These are phyloP conservation scores for Crotalus viridis DNA, from an alignment of 2,113 vertebrate species.

Conservation along the genomic window DNA sequence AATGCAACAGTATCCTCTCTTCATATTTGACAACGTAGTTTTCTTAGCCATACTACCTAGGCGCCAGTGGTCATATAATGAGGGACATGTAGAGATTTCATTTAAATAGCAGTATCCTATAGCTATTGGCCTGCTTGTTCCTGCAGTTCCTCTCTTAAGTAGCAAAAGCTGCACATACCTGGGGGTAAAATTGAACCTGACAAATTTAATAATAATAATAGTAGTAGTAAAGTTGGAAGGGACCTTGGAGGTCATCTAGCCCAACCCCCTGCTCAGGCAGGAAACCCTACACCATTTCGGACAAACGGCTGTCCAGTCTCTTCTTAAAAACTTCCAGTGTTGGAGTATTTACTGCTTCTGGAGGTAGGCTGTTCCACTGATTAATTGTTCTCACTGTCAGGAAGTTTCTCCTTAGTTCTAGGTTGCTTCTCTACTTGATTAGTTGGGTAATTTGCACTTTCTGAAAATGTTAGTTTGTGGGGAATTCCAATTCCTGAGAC, in stretches of 20 bases:
- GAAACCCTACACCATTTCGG: too few relatives aligned
- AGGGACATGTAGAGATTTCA: too few relatives aligned
- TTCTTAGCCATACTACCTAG: not conserved
- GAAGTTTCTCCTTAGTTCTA: too few relatives aligned
- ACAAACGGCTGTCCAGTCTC: too few relatives aligned
- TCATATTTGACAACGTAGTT: not conserved
- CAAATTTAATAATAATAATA: not conserved
- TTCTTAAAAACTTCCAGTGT: too few relatives aligned
- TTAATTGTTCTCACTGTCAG: too few relatives aligned
- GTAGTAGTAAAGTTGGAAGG: too few relatives aligned
- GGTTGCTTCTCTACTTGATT: too few relatives aligned
- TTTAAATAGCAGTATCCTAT: not conserved
- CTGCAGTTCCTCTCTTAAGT: not conserved
- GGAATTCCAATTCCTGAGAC: not conserved
- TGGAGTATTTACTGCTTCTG: too few relatives aligned
- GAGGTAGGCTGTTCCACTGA: too few relatives aligned
- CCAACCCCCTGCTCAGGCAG: too few relatives aligned
- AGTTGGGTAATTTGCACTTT: not conserved
- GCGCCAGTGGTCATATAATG: not conserved
- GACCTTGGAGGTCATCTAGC: too few relatives aligned
- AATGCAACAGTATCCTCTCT: not conserved
- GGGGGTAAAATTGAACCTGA: not conserved
- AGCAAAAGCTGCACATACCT: not conserved
- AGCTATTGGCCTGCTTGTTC: not conserved
- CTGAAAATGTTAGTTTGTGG: not conserved